phyloP scores from a whole-genome alignment of 2,888 invertebrate genomes.

The Phytoseiulus persimilis region DNA sequence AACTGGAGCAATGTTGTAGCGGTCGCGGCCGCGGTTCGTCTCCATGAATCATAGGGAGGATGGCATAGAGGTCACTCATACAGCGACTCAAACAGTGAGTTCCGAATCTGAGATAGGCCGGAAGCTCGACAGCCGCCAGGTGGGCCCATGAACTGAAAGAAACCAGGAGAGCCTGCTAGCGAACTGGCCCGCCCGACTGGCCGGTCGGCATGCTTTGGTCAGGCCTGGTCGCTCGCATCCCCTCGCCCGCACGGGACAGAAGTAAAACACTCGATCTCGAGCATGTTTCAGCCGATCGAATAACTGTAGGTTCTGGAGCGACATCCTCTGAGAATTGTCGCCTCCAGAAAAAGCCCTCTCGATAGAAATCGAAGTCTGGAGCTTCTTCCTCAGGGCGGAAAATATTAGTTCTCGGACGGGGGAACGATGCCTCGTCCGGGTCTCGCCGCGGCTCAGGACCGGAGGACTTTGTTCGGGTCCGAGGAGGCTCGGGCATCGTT shows the following conservation, averaged over 20 bases:
- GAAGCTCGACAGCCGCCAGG: constrained; percentile 5
- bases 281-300: not conserved
- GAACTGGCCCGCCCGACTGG: not conserved
- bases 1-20: constrained; percentile 5
- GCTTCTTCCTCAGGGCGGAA: too few species aligned
- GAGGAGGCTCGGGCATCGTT: not conserved
- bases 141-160: constrained; percentile 5
- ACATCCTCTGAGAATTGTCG: too few species aligned
- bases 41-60: not conserved
- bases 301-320: not conserved
- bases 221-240: not conserved
- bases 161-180: not conserved
- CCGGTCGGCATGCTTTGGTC: not conserved
- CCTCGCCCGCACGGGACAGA: not conserved
- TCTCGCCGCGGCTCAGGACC: too few species aligned
- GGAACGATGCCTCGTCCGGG: too few species aligned
- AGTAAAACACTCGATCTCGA: not conserved
- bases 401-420: too few species aligned
- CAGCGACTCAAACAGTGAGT: not conserved
- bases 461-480: not conserved
- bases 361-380: too few species aligned
- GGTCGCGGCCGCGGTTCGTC: not conserved
- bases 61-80: constrained; percentile 5
- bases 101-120: constrained; percentile 5
- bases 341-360: too few species aligned